Evolutionary conservation across 2,113 vertebrate species (phyloP).

Genomic region (Oophaga pumilio): DNA sequence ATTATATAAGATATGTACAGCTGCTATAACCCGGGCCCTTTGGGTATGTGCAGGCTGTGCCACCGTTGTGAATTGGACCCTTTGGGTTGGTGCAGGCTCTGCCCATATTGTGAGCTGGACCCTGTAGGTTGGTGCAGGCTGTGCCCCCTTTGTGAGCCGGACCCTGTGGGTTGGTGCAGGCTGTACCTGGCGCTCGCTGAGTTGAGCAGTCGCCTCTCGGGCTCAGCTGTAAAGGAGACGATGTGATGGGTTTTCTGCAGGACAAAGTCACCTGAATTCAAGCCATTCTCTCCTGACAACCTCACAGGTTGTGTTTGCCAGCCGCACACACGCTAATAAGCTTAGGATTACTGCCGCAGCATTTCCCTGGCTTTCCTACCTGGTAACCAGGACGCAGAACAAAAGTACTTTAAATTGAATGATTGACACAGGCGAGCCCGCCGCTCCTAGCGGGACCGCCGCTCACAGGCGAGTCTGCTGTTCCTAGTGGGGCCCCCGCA

Average conservation of each 20-base stretch:
- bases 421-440: not conserved
- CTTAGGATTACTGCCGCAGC: slow-evolving; percentile 26
- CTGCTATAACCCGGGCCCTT: no score
- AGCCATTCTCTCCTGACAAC: not conserved
- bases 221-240: slow-evolving; percentile 15
- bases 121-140: no score
- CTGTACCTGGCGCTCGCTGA: not conserved
- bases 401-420: slow-evolving; percentile 4
- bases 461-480: no score
- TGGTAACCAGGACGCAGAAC: slow-evolving; percentile 35
- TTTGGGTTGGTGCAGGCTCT: no score
- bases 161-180: no score
- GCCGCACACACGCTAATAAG: slow-evolving; percentile 42
- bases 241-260: not conserved
- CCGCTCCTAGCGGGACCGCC: no score
- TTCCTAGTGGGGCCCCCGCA: not conserved
- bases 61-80: no score
- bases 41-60: no score
- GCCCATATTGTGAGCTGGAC: no score
- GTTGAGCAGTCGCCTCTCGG: not conserved
- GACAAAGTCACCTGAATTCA: not conserved
- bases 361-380: not conserved
- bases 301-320: slow-evolving; percentile 37
- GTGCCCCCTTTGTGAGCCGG: no score
- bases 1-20: no score